Percentiles rank a stretch among this genome's conserved stretches.
Conservation (phyloP, 2,113 vertebrate species). For the Crotalus tigris region DNA sequence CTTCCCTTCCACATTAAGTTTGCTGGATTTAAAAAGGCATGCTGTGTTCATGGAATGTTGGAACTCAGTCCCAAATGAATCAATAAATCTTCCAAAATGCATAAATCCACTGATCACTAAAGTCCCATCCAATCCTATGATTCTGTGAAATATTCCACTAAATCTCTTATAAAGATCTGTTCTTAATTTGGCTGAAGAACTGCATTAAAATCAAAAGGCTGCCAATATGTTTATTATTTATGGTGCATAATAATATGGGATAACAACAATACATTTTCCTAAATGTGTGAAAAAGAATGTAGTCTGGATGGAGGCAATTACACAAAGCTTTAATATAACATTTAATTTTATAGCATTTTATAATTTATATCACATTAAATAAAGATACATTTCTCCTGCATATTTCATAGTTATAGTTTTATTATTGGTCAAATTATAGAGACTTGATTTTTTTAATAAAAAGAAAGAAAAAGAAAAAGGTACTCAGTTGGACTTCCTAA, state of each 20-base stretch:
- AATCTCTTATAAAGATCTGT: not conserved
- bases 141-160: not conserved
- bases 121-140: not conserved
- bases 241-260: not conserved
- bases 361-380: not conserved
- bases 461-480: not conserved
- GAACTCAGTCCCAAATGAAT: not conserved
- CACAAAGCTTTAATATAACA: not conserved
- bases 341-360: not conserved
- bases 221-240: constrained; percentile 9
- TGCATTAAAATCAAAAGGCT: not conserved
- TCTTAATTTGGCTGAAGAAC: constrained; percentile 15
- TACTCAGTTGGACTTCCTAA: not conserved
- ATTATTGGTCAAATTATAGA: not conserved
- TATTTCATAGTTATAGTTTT: not conserved
- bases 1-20: not conserved
- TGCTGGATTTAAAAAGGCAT: not conserved
- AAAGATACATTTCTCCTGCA: not conserved
- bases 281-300: not conserved
- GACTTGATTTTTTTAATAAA: not conserved
- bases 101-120: not conserved
- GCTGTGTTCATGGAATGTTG: not conserved
- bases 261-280: constrained; percentile 2
- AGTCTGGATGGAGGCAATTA: not conserved
- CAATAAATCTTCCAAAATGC: not conserved